Percentiles rank a stretch among this genome's conserved stretches.
Conservation (phyloP, 92 coral and sea anemone genomes). For the Umimayanthus chanpuru region DNA sequence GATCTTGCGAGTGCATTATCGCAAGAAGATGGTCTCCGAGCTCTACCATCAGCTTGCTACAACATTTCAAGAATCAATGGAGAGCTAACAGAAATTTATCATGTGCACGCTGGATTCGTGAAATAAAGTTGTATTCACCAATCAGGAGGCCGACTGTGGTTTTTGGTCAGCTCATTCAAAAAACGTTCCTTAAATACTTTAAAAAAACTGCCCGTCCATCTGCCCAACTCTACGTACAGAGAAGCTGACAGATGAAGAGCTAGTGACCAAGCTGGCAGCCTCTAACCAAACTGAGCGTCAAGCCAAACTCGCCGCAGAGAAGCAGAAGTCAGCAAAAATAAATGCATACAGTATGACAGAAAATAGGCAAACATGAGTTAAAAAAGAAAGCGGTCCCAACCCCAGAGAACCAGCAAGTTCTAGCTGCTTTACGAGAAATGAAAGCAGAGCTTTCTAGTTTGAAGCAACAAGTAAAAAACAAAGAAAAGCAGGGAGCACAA, state of each 20-base stretch:
- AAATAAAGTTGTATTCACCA: constrained; percentile 65
- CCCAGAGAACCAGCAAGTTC: constrained; percentile 40
- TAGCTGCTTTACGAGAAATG: constrained; percentile 50
- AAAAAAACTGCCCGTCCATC: constrained; percentile 51
- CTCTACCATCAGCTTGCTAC: constrained; percentile 55
- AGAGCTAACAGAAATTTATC: constrained; percentile 59
- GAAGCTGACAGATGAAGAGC: constrained; percentile 42
- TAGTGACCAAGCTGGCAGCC: constrained; percentile 64
- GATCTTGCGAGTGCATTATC: background rate
- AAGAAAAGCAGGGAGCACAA: background rate
- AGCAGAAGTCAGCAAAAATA: constrained; percentile 38
- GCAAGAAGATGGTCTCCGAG: constrained; percentile 48
- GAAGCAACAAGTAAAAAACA: constrained; percentile 44
- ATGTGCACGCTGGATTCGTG: constrained; percentile 56
- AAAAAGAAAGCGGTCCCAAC: background rate
- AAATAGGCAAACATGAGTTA: background rate
- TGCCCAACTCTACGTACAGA: background rate
- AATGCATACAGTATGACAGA: constrained; percentile 19
- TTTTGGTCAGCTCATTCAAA: constrained; percentile 63
- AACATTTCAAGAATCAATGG: constrained; percentile 52
- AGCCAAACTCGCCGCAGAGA: constrained; percentile 52
- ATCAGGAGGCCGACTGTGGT: constrained; percentile 72
- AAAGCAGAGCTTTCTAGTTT: constrained; percentile 52
- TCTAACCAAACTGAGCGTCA: constrained; percentile 58
- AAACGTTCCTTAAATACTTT: constrained; percentile 60